Evolutionary conservation across 2,797 vertebrate genomes (phyloP), one percentile per base, ranked within the genome.

Genomic region (Nothura maculosa): DNA sequence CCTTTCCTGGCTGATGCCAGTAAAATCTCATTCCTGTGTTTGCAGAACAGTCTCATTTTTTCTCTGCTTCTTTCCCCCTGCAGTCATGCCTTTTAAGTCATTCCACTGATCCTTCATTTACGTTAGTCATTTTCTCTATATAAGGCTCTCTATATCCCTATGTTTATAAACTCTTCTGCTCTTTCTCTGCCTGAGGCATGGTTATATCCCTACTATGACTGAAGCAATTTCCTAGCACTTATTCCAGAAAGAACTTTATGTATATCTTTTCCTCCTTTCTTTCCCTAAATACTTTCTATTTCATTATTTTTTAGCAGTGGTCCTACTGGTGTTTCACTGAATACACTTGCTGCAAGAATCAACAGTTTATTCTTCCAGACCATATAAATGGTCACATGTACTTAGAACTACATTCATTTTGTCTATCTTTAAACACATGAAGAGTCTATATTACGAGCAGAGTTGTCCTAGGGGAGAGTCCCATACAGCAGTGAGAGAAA

Each of bases 301-400:
- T 66, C 1, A 10, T 2, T 22, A 34, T 4, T 45, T 42, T 3
- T 19, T 2, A 1, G 6, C 17, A 45, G 3, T 20, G 21, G 40
- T 38, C 36, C 28, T 89, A 34, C 12, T 58, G 58, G 4, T 5
- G 61, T 77, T 86, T 77, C 42, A 61, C 8, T 67, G 25, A 47
- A 88, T 66, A 19, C 18, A 3, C n/a, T 81, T 84, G 2, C 52
- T 93, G 11, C 6, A 14, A 64, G 48, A 74, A 3, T 10, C 38
- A 78, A 40, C 4, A 47, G 1, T 7, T 12, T 34, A 17, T 32
- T 1, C 5, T 58, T 83, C n/a, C 40, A 75, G 72, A 60, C 10
- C 10, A 25, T 2, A 15, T 60, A 25, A n/a, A 85, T 64, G 8
- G 43, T 84, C 40, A 54, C 8, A 12, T 1, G 3, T 47, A 47